phyloP scores from a whole-genome alignment of 2,113 vertebrate species.

The Stomatorhinus ivindoensis region DNA sequence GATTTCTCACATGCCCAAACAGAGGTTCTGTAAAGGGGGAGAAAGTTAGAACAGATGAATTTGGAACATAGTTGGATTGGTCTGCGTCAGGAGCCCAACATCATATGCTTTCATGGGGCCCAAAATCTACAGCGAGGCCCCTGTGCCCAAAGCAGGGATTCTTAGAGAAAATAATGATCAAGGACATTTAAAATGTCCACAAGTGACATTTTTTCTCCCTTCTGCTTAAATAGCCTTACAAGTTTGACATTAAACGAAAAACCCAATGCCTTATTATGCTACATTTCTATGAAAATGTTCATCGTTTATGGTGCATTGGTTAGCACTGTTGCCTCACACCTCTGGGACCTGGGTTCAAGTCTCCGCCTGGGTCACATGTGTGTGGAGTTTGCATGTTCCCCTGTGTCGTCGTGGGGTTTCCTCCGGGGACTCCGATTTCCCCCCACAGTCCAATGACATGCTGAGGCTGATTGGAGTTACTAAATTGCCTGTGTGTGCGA shows the following conservation, averaged over 20 bases:
- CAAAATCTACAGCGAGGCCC: background rate
- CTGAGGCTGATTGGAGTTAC: too few relatives aligned
- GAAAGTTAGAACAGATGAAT: background rate
- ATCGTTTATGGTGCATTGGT: too few relatives aligned
- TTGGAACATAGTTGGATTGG: background rate
- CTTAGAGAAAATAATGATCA: background rate
- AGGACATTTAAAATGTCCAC: background rate
- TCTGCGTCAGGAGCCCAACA: background rate
- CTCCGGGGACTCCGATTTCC: too few relatives aligned
- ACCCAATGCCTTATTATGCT: background rate
- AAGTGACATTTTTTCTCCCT: background rate
- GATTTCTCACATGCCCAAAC: background rate
- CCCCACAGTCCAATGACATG: too few relatives aligned
- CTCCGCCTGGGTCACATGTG: too few relatives aligned
- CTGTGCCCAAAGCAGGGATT: background rate
- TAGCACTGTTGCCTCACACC: too few relatives aligned
- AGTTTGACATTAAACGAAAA: background rate
- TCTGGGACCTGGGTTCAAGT: too few relatives aligned
- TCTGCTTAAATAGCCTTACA: background rate
- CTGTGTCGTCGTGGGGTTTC: too few relatives aligned
- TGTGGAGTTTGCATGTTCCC: too few relatives aligned
- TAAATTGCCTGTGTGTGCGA: too few relatives aligned
- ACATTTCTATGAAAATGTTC: background rate
- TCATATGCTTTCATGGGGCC: background rate
- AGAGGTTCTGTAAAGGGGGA: background rate